Evolutionary conservation across 2,888 invertebrate genomes (phyloP).

Genomic region (Amblyjoppa fuscipennis): DNA sequence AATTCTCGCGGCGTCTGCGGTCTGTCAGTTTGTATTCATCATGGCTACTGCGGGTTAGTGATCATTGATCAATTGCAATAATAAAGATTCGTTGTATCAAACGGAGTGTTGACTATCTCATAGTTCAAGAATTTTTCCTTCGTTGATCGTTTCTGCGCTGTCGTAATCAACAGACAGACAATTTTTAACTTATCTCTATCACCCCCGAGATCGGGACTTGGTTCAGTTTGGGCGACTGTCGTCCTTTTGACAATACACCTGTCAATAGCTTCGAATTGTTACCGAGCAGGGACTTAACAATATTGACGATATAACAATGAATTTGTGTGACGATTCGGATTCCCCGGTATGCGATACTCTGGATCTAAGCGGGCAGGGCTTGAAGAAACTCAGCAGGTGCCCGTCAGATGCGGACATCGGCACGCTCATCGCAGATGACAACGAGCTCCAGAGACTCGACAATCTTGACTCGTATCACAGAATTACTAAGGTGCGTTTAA

Average conservation of each 20-base stretch:
- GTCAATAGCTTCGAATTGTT: conserved; percentile 47
- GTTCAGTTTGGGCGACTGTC: conserved; percentile 57
- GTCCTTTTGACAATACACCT: conserved; percentile 50
- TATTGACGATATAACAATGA: conserved; percentile 58
- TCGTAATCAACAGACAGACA: not conserved
- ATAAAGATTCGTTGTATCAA: conserved; percentile 44
- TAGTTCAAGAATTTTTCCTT: not conserved
- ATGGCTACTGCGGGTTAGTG: conserved; percentile 82
- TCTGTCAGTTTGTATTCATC: conserved; percentile 77
- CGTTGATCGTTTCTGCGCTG: not conserved
- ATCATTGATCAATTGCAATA: conserved; percentile 74
- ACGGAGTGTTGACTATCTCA: conserved; percentile 21
- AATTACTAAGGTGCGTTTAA: conserved; percentile 90
- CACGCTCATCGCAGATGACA: conserved; percentile 93
- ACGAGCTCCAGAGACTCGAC: conserved; percentile 94
- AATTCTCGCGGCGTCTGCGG: conserved; percentile 7
- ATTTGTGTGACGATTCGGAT: conserved; percentile 73
- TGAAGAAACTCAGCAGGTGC: conserved; percentile 93
- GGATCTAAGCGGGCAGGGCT: conserved; percentile 92
- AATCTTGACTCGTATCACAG: conserved; percentile 93
- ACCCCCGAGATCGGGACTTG: conserved; percentile 14
- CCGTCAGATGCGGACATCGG: conserved; percentile 90
- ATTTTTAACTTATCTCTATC: conserved; percentile 6
- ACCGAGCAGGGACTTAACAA: not conserved
- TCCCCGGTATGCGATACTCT: conserved; percentile 86